These are phyloP conservation scores for Oxyscelio sp. DNA, from an alignment of 2,888 invertebrate genomes.

Conservation along the genomic window DNA sequence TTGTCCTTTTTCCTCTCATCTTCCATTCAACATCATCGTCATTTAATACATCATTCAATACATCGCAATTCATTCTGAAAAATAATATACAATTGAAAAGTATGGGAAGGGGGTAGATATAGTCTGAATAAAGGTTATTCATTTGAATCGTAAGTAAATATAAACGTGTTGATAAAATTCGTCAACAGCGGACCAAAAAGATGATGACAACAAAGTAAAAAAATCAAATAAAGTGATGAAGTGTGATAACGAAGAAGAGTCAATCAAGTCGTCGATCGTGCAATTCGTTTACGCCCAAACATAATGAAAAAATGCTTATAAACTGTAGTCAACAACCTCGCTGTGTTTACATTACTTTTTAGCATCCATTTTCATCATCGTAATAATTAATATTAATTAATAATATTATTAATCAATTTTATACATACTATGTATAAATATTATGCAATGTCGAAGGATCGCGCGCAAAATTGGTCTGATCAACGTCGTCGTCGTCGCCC, in stretches of 20 bases:
- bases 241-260: constrained; percentile 27
- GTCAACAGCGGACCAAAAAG: constrained; percentile 61
- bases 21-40: constrained; percentile 78
- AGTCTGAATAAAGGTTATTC: constrained; percentile 52
- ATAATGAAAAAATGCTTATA: constrained; percentile 70
- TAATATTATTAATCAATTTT: constrained; percentile 86
- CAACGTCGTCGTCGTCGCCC: constrained; percentile 17
- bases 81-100: constrained; percentile 81
- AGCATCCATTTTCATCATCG: constrained; percentile 70
- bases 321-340: constrained; percentile 82
- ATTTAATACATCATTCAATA: constrained; percentile 78
- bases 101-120: constrained; percentile 26
- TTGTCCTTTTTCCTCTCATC: constrained; percentile 62
- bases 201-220: constrained; percentile 40
- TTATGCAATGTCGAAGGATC: constrained; percentile 85
- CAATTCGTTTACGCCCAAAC: constrained; percentile 41
- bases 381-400: constrained; percentile 82
- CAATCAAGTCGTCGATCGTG: constrained; percentile 44
- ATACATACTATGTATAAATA: constrained; percentile 89
- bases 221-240: too few species aligned
- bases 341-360: constrained; percentile 84
- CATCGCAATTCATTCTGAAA: constrained; percentile 82
- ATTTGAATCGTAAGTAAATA: constrained; percentile 61
- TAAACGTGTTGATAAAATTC: constrained; percentile 50
- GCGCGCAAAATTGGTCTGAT: constrained; percentile 36